phyloP scores from a whole-genome alignment of 2,888 invertebrate species.

The Criorhina ranunculi region DNA sequence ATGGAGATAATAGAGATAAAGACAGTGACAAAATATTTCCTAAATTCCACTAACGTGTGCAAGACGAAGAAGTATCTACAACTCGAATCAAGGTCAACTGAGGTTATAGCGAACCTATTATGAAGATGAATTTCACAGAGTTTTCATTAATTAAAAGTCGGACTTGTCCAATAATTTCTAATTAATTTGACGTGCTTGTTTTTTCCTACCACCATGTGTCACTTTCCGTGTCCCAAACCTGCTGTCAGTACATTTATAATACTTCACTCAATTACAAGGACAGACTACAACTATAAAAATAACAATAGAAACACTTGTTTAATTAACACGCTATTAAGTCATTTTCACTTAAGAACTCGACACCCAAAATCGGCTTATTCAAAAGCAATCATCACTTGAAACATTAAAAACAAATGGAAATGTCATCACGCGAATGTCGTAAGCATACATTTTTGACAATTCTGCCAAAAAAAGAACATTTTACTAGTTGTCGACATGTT shows the following conservation, averaged over 20 bases:
- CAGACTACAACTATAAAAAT: not conserved
- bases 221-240: too few relatives aligned
- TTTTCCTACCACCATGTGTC: too few relatives aligned
- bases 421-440: not conserved
- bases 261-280: not conserved
- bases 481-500: not conserved
- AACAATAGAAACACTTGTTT: not conserved
- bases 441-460: slow-evolving; percentile 4
- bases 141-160: too few relatives aligned
- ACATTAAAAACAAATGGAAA: not conserved
- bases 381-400: not conserved
- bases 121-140: too few relatives aligned
- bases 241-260: not conserved
- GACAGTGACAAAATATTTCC: too few relatives aligned
- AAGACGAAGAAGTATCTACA: too few relatives aligned
- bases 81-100: too few relatives aligned
- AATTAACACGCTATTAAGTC: not conserved
- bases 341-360: not conserved
- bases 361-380: not conserved
- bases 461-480: not conserved
- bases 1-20: too few relatives aligned
- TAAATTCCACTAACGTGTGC: too few relatives aligned
- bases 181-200: too few relatives aligned
- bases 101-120: too few relatives aligned
- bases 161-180: too few relatives aligned